Percentiles rank a stretch among this genome's conserved stretches.
Evolutionary conservation across 1,140 invertebrate genomes (phyloP).

Genomic region (Anagrus nilaparvatae): DNA sequence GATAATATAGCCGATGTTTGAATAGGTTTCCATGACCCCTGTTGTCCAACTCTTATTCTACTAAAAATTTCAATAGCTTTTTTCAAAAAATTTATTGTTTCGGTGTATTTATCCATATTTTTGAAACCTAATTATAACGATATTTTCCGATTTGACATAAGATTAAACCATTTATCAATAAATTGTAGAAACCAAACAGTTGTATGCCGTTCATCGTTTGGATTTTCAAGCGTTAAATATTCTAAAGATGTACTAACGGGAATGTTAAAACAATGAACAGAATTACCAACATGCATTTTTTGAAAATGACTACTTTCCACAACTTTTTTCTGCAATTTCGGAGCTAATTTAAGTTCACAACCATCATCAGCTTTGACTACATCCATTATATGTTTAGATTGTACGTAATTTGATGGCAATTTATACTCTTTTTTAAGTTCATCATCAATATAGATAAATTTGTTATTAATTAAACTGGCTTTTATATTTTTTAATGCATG

Average conservation of each 20-base stretch:
- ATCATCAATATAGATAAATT: neutral
- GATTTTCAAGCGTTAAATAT: neutral
- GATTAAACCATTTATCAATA: slow-evolving; percentile 10
- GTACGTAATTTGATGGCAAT: neutral
- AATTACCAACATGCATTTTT: slow-evolving; percentile 5
- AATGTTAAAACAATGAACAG: neutral
- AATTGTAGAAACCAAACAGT: slow-evolving; percentile 12
- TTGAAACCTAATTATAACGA: slow-evolving; percentile 5
- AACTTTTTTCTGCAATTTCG: slow-evolving; percentile 6
- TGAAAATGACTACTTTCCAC: slow-evolving; percentile 1
- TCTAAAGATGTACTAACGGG: slow-evolving; percentile 3
- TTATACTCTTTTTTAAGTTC: slow-evolving; percentile 1
- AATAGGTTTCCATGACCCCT: no score
- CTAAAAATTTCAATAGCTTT: slow-evolving; percentile 12
- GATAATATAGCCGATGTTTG: no score
- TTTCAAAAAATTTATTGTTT: slow-evolving; percentile 12
- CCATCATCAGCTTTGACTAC: neutral
- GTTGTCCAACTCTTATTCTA: no score
- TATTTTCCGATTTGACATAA: slow-evolving; percentile 10
- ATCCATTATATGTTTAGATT: neutral
- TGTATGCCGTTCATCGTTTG: slow-evolving; percentile 7
- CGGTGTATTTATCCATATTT: slow-evolving; percentile 5
- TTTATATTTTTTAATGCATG: slow-evolving; percentile 11
- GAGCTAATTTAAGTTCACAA: slow-evolving; percentile 2
- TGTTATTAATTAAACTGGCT: slow-evolving; percentile 3